A percentile compares a stretch with the other conserved stretches of the same genome.
Evolutionary conservation across 2,113 vertebrate species (phyloP).

Genomic region (Raja brachyura): DNA sequence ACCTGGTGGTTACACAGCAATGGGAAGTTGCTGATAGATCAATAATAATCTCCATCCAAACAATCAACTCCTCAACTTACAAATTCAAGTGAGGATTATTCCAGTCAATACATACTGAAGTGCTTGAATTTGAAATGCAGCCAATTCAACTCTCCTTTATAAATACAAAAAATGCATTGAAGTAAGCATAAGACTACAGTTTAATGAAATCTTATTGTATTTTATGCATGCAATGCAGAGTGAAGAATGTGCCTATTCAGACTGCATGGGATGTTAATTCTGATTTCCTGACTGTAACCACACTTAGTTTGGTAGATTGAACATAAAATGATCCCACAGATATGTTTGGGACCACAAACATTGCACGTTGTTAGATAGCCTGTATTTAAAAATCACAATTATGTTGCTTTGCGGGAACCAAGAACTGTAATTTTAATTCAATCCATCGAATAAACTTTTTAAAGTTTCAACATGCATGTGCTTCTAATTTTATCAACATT

Average conservation of each 20-base stretch:
- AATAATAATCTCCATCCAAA: conserved; percentile 18
- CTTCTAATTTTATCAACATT: conserved; percentile 27
- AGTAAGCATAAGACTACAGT: conserved; percentile 11
- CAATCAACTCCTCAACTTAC: conserved; percentile 30
- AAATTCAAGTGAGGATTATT: conserved; percentile 31
- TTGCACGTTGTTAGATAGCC: conserved; percentile 17
- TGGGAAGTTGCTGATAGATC: conserved; percentile 13
- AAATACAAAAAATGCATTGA: conserved; percentile 22
- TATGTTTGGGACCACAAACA: conserved; percentile 35
- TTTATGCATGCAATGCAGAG: conserved; percentile 2
- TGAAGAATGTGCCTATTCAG: conserved; percentile 18
- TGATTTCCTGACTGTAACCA: conserved; percentile 25
- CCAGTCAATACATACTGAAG: neutral
- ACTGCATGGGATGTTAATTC: neutral
- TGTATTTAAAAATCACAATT: conserved; percentile 37
- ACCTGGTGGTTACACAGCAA: conserved; percentile 23
- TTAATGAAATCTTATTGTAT: conserved; percentile 26
- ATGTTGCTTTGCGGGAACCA: conserved; percentile 34
- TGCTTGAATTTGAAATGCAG: neutral
- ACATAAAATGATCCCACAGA: conserved; percentile 34
- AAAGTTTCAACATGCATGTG: conserved; percentile 18
- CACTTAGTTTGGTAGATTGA: conserved; percentile 34
- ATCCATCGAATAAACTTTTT: conserved; percentile 30
- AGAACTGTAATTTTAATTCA: conserved; percentile 36
- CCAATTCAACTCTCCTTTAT: conserved; percentile 22